Evolutionary conservation across 1,140 invertebrate species (phyloP), one percentile per base, ranked within the genome.

Genomic region (Scaptodrosophila lebanonensis): DNA sequence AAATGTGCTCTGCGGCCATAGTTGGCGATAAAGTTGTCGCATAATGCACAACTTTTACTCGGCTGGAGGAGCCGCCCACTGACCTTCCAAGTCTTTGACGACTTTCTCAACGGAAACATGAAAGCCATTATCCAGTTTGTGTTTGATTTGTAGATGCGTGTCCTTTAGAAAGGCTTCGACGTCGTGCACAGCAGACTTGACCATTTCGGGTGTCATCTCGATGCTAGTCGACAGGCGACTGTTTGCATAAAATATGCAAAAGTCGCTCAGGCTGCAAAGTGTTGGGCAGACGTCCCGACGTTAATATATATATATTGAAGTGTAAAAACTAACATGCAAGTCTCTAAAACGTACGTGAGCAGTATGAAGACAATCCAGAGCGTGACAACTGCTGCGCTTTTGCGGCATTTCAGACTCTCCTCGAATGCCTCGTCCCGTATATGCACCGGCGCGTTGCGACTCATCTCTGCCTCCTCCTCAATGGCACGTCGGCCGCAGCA

Each of bases 1-100:
- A 82, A 77, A 60, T 53, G 43, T 33, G 32, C 54, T 12, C 33
- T 15, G n/a, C 3, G 22, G 45, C 36, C 40, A 45, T 44, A 12
- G 20, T 25, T 25, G 61, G 39, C 35, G 53, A 71, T 61, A 77
- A 83, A 79, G 51, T 79, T 79, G 65, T 53, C 67, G 62, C 25
- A 15, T 30, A 6, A 13, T 35, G 27, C 32, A 30, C 48, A 33
- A 25, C 13, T 22, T 13, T 63, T 2, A 32, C 27, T 20, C 25
- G 7, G n/a, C 3, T 22, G 27, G 12, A 8, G 25, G 11, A 16
- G 35, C 32, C 27, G 16, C 29, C 12, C 61, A 89, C 88, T 88
- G 83, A 92, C 91, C 90, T 84, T 92, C 90, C 43, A 92, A 87
- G 79, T 92, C 91, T 40, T 87, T 88, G 53, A 89, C 87, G 35